phyloP scores from a whole-genome alignment of 2,888 invertebrate genomes.

The Criorhina ranunculi region DNA sequence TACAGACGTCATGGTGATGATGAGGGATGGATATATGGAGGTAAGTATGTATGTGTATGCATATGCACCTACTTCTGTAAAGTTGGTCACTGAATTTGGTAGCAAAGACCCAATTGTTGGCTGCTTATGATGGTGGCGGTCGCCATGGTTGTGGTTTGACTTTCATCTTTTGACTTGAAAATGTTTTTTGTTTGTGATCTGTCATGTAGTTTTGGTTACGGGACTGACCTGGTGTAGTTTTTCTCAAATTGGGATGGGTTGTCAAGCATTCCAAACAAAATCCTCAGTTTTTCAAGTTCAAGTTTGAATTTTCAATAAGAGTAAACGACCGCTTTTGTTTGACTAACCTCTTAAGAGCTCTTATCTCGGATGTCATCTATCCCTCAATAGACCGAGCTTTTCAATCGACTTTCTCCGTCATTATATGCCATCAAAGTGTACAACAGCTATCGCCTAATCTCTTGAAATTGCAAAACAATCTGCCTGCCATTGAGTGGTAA shows the following conservation, averaged over 20 bases:
- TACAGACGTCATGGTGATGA: constrained; percentile 13
- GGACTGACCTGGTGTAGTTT: constrained; percentile 10
- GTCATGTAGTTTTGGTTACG: background rate
- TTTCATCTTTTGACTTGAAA: background rate
- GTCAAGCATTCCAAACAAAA: too few species aligned
- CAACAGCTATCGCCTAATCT: constrained; percentile 27
- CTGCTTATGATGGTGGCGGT: constrained; percentile 3
- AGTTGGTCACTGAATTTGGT: background rate
- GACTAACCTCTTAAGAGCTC: background rate
- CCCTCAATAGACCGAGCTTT: background rate
- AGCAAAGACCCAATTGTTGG: background rate
- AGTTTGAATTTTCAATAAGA: background rate
- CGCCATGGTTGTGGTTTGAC: constrained; percentile 1
- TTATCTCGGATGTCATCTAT: too few species aligned
- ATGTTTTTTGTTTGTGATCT: background rate
- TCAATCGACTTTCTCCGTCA: constrained; percentile 1
- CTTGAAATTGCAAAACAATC: constrained; percentile 23
- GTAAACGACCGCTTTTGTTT: background rate
- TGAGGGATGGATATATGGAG: constrained; percentile 6
- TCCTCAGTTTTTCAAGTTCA: background rate
- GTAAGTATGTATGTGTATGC: background rate
- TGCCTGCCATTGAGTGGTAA: constrained; percentile 8
- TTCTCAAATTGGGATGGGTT: constrained; percentile 7
- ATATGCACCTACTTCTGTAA: background rate
- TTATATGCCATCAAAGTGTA: constrained; percentile 4